Percentiles rank a stretch among this genome's conserved stretches.
Conservation (phyloP, 2,888 invertebrate genomes). For the Agrochola lychnidis region DNA sequence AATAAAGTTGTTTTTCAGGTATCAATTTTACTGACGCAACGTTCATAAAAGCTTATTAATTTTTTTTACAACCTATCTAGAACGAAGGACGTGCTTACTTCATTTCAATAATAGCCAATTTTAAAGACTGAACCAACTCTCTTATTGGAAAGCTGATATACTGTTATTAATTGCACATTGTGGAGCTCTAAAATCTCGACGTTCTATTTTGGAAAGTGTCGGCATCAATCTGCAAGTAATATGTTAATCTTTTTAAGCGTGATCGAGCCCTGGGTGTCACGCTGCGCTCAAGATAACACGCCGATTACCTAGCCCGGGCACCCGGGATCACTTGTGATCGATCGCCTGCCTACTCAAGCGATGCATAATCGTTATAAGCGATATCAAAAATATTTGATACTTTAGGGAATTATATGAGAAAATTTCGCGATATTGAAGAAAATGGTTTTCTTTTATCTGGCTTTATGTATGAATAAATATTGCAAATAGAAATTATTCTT, state of each 20-base stretch:
- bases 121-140: slow-evolving; percentile 74
- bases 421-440: slow-evolving; percentile 13
- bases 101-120: slow-evolving; percentile 78
- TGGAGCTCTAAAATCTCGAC: slow-evolving; percentile 68
- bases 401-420: slow-evolving; percentile 25
- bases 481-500: background rate
- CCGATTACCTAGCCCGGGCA: slow-evolving; percentile 70
- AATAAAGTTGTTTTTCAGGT: slow-evolving; percentile 9
- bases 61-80: slow-evolving; percentile 44
- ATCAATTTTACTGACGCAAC: slow-evolving; percentile 13
- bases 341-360: slow-evolving; percentile 69
- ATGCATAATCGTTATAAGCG: slow-evolving; percentile 42
- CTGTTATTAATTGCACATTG: slow-evolving; percentile 73
- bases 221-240: slow-evolving; percentile 76
- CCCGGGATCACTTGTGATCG: slow-evolving; percentile 71
- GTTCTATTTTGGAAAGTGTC: slow-evolving; percentile 70
- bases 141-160: slow-evolving; percentile 76
- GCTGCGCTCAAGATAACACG: slow-evolving; percentile 76
- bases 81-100: slow-evolving; percentile 64
- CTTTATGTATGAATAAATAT: slow-evolving; percentile 9
- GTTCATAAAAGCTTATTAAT: slow-evolving; percentile 42
- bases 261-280: slow-evolving; percentile 75
- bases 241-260: slow-evolving; percentile 83
- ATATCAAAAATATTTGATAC: slow-evolving; percentile 41
- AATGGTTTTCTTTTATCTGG: slow-evolving; percentile 16